phyloP scores from a whole-genome alignment of 1,140 invertebrate species.

The Panagrolaimus sp. region DNA sequence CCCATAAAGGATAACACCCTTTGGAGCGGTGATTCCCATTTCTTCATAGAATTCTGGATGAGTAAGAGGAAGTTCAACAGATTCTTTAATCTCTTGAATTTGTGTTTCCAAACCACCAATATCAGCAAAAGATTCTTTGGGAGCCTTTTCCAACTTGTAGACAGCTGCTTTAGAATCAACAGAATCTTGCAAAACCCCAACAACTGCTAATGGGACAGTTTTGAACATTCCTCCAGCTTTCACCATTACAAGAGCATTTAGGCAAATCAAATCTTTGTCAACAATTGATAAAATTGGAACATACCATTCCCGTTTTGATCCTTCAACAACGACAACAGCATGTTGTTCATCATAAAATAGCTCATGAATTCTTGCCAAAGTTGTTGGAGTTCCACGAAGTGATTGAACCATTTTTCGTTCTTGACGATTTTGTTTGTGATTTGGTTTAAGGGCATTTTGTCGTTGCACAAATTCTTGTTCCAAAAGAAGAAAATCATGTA shows the following conservation, averaged over 20 bases:
- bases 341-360: conserved; percentile 50
- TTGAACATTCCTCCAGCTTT: conserved; percentile 45
- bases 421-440: conserved; percentile 20
- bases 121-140: conserved; percentile 47
- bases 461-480: conserved; percentile 42
- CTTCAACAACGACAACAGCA: conserved; percentile 47
- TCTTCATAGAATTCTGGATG: conserved; percentile 54
- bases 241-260: conserved; percentile 50
- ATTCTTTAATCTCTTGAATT: conserved; percentile 50
- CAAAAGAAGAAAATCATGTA: conserved; percentile 45
- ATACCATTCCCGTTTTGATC: conserved; percentile 46
- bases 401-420: conserved; percentile 36
- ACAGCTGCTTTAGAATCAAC: conserved; percentile 35
- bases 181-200: conserved; percentile 42
- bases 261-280: conserved; percentile 46
- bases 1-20: conserved; percentile 52
- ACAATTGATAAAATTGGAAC: conserved; percentile 51
- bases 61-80: conserved; percentile 48
- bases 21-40: conserved; percentile 50
- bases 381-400: conserved; percentile 46
- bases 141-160: conserved; percentile 49
- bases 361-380: conserved; percentile 44
- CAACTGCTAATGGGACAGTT: conserved; percentile 45
- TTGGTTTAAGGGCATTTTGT: conserved; percentile 22
- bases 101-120: conserved; percentile 47